phyloP scores from a whole-genome alignment of 2,888 invertebrate genomes.

The Agonum fuliginosum region DNA sequence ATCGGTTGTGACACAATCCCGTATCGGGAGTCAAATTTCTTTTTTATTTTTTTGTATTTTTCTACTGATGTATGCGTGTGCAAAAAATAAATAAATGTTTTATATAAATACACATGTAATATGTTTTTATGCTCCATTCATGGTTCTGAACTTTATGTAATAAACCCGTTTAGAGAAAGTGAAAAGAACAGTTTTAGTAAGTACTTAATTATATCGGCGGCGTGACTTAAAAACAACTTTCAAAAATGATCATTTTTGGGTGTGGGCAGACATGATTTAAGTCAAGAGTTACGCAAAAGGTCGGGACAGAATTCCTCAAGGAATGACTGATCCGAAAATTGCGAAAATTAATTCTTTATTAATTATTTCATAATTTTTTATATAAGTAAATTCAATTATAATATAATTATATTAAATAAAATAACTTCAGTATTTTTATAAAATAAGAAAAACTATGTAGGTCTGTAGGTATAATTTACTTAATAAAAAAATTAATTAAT shows the following conservation, averaged over 20 bases:
- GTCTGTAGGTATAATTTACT: too few relatives aligned
- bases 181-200: conserved; percentile 20
- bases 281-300: conserved; percentile 21
- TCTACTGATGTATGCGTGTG: conserved; percentile 30
- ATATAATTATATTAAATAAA: too few relatives aligned
- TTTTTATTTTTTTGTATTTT: conserved; percentile 43
- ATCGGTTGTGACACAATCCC: conserved; percentile 34
- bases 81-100: conserved; percentile 52
- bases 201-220: conserved; percentile 32
- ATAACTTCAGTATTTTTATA: too few relatives aligned
- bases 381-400: too few relatives aligned
- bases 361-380: too few relatives aligned
- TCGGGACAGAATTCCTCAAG: not conserved
- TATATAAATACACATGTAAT: conserved; percentile 38
- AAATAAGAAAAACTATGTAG: too few relatives aligned
- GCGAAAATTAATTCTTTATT: not conserved
- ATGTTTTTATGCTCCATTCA: conserved; percentile 35
- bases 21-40: conserved; percentile 47
- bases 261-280: conserved; percentile 29
- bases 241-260: conserved; percentile 52
- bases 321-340: not conserved
- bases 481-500: too few relatives aligned
- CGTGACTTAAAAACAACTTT: conserved; percentile 50
- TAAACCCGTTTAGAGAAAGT: conserved; percentile 48
- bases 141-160: conserved; percentile 45